Evolutionary conservation across 2,113 vertebrate species (phyloP).

Genomic region (Labeo catla): DNA sequence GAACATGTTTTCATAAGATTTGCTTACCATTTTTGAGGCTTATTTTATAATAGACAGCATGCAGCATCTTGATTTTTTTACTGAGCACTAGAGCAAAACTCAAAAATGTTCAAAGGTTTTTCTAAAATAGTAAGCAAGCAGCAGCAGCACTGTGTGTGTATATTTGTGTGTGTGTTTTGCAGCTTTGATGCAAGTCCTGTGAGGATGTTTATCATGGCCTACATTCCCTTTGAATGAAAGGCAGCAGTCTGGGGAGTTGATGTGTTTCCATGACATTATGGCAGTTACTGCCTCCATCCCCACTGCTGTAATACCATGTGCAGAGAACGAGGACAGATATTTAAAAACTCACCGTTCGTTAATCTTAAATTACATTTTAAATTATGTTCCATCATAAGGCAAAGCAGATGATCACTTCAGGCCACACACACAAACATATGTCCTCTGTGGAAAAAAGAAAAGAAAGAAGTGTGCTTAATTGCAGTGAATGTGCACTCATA

Average conservation of each 20-base stretch:
- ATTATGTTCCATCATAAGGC: constrained; percentile 37
- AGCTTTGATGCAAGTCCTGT: constrained; percentile 67
- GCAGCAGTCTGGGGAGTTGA: constrained; percentile 24
- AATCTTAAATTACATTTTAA: constrained; percentile 39
- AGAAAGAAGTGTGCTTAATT: neutral
- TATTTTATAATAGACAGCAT: neutral
- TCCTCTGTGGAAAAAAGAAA: neutral
- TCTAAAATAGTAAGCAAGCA: constrained; percentile 54
- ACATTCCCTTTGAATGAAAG: constrained; percentile 62
- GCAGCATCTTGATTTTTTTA: neutral
- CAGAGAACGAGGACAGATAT: neutral
- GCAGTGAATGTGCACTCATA: neutral
- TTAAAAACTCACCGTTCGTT: constrained; percentile 8
- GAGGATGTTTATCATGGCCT: constrained; percentile 68
- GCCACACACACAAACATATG: constrained; percentile 26
- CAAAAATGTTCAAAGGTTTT: constrained; percentile 29
- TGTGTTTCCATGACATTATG: constrained; percentile 38
- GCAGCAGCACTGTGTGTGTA: constrained; percentile 43
- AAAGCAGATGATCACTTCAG: constrained; percentile 12
- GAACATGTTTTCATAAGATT: neutral
- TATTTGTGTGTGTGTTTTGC: constrained; percentile 17
- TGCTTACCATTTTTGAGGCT: neutral
- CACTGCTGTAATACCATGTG: neutral
- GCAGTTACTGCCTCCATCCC: neutral
- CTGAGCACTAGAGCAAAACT: neutral